These are phyloP conservation scores for Urocynchramus pylzowi DNA, from an alignment of 2,113 vertebrate species.

Conservation along the genomic window DNA sequence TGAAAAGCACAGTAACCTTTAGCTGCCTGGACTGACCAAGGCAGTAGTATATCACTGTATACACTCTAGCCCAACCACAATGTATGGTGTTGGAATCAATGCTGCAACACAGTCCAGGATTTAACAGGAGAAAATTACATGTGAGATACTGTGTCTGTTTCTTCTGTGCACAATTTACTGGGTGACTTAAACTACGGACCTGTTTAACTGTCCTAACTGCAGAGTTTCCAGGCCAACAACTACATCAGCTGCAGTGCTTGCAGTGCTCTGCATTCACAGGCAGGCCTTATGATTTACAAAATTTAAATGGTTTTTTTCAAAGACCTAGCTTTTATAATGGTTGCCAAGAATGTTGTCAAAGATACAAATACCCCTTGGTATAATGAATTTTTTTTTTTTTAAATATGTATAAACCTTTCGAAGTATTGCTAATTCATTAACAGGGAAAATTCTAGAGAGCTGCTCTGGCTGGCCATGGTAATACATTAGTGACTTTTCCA, in stretches of 20 bases:
- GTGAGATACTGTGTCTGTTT: neutral
- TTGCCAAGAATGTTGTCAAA: slow-evolving; percentile 48
- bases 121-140: neutral
- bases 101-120: neutral
- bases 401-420: slow-evolving; percentile 1
- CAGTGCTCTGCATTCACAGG: slow-evolving; percentile 43
- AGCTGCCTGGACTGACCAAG: neutral
- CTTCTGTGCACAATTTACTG: slow-evolving; percentile 61
- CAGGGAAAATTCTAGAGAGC: slow-evolving; percentile 25
- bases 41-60: neutral
- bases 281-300: slow-evolving; percentile 67
- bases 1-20: neutral
- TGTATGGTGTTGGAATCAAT: neutral
- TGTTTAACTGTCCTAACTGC: slow-evolving; percentile 63
- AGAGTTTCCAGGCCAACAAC: slow-evolving; percentile 62
- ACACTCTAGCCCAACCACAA: neutral
- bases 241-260: slow-evolving; percentile 45
- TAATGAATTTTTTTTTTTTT: neutral
- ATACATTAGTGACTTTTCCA: slow-evolving; percentile 29
- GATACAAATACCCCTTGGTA: neutral
- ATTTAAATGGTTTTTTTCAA: slow-evolving; percentile 57
- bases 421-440: slow-evolving; percentile 59
- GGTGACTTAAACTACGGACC: slow-evolving; percentile 58
- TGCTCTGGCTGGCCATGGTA: neutral
- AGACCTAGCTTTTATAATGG: slow-evolving; percentile 22